phyloP scores from a whole-genome alignment of 2,888 invertebrate species.

The Gymnosoma rotundatum region DNA sequence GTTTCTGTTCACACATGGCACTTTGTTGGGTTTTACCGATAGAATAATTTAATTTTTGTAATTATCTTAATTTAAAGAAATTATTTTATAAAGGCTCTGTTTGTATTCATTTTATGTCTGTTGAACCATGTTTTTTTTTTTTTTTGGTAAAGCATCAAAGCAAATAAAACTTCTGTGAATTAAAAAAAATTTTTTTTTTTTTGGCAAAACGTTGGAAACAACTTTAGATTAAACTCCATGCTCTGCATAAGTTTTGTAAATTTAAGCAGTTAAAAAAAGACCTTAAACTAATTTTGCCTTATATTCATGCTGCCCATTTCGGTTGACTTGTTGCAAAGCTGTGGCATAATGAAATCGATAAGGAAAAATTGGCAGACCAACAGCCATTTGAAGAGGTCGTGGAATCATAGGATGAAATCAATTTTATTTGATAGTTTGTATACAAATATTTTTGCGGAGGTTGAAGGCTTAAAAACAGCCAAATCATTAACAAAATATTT shows the following conservation, averaged over 20 bases:
- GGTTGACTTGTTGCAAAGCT: not conserved
- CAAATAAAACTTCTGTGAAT: conserved; percentile 1
- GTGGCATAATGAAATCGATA: conserved; percentile 54
- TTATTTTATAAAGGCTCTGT: not conserved
- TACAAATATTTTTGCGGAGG: conserved; percentile 27
- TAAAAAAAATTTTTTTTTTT: not conserved
- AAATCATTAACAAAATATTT: not conserved
- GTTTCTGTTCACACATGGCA: too few species aligned
- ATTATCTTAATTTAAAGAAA: not conserved
- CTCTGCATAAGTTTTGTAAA: conserved; percentile 33
- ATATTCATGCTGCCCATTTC: not conserved
- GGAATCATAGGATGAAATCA: conserved; percentile 24
- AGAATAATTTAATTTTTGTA: too few species aligned
- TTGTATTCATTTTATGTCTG: not conserved
- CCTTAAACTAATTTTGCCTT: conserved; percentile 7
- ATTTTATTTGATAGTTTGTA: not conserved
- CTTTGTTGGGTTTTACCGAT: too few species aligned
- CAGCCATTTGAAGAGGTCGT: conserved; percentile 41
- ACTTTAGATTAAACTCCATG: conserved; percentile 29
- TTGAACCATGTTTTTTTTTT: conserved; percentile 2
- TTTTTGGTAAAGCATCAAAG: not conserved
- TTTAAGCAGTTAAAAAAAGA: conserved; percentile 20
- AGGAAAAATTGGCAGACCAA: conserved; percentile 22
- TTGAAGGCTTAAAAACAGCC: not conserved
- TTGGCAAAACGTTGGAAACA: not conserved